A percentile compares a stretch with the other conserved stretches of the same genome.
phyloP scores from a whole-genome alignment of 2,888 invertebrate genomes.

The Microplitis deprimator region DNA sequence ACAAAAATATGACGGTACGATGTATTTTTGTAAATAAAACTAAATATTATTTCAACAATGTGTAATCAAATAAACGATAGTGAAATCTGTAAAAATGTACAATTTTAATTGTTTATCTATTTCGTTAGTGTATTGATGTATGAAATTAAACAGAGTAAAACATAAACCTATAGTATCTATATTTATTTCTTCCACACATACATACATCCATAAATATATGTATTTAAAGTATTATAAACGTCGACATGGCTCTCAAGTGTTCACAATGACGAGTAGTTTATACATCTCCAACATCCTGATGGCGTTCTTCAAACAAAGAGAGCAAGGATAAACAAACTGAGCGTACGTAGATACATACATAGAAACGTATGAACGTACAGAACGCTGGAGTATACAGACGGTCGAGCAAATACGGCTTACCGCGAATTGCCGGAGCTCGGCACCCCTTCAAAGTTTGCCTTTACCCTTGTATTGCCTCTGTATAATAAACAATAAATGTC shows the following conservation, averaged over 20 bases:
- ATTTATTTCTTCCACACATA: no score
- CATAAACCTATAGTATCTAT: no score
- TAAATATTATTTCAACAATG: no score
- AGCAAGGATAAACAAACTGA: conserved; percentile 65
- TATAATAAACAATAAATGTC: neutral
- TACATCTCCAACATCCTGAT: conserved; percentile 47
- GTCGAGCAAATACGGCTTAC: conserved; percentile 64
- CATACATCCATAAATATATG: no score
- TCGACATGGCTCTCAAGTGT: conserved; percentile 39
- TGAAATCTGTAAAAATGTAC: no score
- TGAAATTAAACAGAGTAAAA: no score
- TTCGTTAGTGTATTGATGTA: no score
- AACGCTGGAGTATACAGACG: conserved; percentile 53
- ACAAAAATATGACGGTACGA: no score
- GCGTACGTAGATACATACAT: conserved; percentile 41
- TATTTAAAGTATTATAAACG: neutral
- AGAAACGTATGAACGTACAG: no score
- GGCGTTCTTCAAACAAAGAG: conserved; percentile 66
- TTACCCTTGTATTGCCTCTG: neutral
- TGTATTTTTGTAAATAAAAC: no score
- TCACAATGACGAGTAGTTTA: conserved; percentile 70
- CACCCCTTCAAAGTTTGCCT: neutral
- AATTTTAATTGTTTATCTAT: no score
- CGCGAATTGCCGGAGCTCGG: conserved; percentile 51
- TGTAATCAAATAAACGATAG: no score